Evolutionary conservation across 2,797 vertebrate species (phyloP).

Genomic region (Chiroxiphia lanceolata): DNA sequence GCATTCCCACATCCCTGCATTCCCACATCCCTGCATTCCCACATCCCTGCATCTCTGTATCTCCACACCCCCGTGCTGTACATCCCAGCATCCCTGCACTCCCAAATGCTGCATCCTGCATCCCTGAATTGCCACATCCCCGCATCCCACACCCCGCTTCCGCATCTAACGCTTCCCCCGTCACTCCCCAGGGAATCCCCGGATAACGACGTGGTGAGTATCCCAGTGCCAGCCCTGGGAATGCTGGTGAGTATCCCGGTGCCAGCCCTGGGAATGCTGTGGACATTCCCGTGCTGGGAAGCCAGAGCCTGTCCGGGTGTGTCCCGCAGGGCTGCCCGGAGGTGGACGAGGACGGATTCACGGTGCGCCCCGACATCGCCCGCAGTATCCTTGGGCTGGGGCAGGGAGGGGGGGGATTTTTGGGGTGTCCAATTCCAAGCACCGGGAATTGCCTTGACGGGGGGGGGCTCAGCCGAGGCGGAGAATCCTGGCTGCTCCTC

Average conservation of each 20-base stretch:
- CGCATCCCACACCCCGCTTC: accelerated
- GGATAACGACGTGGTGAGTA: conserved; percentile 73
- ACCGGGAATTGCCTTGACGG: conserved; percentile 54
- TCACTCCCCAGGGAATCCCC: conserved; percentile 58
- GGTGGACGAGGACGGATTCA: conserved; percentile 94
- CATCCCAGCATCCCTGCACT: accelerated
- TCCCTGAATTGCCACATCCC: background rate
- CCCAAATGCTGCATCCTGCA: background rate
- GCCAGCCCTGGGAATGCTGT: background rate
- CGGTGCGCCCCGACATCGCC: conserved; percentile 84
- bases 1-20: accelerated
- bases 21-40: accelerated
- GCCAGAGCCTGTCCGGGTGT: background rate
- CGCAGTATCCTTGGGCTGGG: conserved; percentile 84
- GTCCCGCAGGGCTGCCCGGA: conserved; percentile 84
- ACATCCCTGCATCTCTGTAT: accelerated
- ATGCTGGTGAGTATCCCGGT: conserved; percentile 65
- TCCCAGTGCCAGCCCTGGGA: background rate
- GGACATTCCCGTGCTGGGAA: background rate
- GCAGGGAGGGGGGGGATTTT: background rate
- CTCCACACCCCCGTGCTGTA: accelerated
- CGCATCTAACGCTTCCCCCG: accelerated
- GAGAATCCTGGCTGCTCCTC: conserved; percentile 86
- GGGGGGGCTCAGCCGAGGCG: conserved; percentile 64
- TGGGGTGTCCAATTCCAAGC: background rate